Conservation (phyloP, 2,888 invertebrate species). For the Patella ulyssiponensis region DNA sequence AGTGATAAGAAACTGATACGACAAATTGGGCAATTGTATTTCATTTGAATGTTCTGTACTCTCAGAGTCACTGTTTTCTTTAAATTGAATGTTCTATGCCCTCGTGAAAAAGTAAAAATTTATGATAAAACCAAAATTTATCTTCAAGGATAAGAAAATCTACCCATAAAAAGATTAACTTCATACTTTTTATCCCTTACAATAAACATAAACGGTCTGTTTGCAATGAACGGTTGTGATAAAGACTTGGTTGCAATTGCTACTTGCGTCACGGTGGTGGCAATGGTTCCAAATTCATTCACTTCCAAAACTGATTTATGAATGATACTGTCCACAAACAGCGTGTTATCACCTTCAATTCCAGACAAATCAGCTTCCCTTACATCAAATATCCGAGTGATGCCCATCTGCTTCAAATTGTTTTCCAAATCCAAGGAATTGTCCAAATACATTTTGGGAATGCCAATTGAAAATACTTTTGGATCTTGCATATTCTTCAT, state of each 20-base stretch:
- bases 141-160: slow-evolving; percentile 16
- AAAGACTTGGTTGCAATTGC: not conserved
- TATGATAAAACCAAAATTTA: too few relatives aligned
- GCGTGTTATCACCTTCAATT: slow-evolving; percentile 11
- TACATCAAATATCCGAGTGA: slow-evolving; percentile 14
- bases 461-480: slow-evolving; percentile 8
- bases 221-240: slow-evolving; percentile 14
- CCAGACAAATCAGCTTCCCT: slow-evolving; percentile 16
- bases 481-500: slow-evolving; percentile 17
- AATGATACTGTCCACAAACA: slow-evolving; percentile 18
- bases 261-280: not conserved
- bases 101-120: too few relatives aligned
- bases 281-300: slow-evolving; percentile 19
- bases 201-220: slow-evolving; percentile 26
- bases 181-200: slow-evolving; percentile 18
- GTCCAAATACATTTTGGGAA: slow-evolving; percentile 18
- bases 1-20: too few relatives aligned
- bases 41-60: too few relatives aligned
- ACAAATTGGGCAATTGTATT: too few relatives aligned
- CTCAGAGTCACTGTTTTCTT: too few relatives aligned
- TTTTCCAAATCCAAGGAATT: slow-evolving; percentile 16
- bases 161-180: slow-evolving; percentile 23
- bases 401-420: slow-evolving; percentile 15
- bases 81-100: too few relatives aligned
- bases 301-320: slow-evolving; percentile 23